Percentiles rank a stretch among this genome's conserved stretches.
These are phyloP conservation scores for Laticauda colubrina DNA, from an alignment of 2,113 vertebrate species.

Conservation along the genomic window DNA sequence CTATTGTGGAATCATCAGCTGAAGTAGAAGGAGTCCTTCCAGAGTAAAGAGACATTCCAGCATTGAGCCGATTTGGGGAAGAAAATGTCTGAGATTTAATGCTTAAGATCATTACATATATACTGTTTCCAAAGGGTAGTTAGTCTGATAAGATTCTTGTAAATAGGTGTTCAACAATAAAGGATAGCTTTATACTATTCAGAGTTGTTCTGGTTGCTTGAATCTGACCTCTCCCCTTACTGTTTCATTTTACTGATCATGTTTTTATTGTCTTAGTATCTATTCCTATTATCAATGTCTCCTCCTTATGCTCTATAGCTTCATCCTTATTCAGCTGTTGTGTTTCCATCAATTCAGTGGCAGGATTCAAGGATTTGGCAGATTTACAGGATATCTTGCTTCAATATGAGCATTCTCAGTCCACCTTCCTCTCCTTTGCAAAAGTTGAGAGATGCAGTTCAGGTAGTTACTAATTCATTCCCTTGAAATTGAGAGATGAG, in stretches of 20 bases:
- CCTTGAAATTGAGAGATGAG: background rate
- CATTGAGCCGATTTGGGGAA: no score
- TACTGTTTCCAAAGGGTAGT: no score
- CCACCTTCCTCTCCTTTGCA: constrained; percentile 71
- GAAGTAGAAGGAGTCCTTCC: no score
- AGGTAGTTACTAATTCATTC: constrained; percentile 24
- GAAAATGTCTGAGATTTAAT: no score
- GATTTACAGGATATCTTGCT: constrained; percentile 58
- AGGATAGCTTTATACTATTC: background rate
- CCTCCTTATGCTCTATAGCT: constrained; percentile 69
- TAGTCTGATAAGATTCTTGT: background rate
- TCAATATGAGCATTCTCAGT: constrained; percentile 66
- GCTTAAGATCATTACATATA: no score
- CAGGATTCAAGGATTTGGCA: constrained; percentile 65
- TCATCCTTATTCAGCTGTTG: constrained; percentile 73
- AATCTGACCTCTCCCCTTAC: constrained; percentile 45
- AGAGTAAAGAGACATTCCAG: no score
- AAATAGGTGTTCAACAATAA: background rate
- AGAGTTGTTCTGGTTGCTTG: background rate
- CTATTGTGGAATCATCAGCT: background rate
- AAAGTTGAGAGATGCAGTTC: constrained; percentile 71
- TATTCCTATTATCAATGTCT: constrained; percentile 72
- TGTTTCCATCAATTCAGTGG: constrained; percentile 72
- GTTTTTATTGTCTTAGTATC: constrained; percentile 67
- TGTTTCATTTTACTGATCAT: constrained; percentile 66